Evolutionary conservation across 2,113 vertebrate genomes (phyloP).

Genomic region (Eulemur macaco): DNA sequence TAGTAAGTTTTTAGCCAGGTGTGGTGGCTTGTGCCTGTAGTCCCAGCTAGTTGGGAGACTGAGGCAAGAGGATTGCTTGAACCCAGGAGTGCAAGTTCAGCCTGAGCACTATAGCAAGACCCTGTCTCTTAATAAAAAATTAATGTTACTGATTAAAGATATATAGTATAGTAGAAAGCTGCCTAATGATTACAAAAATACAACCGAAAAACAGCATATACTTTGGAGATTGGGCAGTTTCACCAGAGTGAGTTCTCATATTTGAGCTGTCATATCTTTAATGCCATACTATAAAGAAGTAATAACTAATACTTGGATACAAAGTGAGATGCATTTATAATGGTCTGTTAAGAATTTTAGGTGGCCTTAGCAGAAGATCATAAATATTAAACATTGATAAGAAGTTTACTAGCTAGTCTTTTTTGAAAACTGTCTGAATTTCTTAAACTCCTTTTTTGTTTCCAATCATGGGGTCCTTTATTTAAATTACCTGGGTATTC

Average conservation of each 20-base stretch:
- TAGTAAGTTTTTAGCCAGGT: neutral
- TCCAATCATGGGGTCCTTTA: neutral
- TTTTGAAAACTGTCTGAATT: conserved; percentile 48
- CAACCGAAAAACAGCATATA: neutral
- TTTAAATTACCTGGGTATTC: conserved; percentile 20
- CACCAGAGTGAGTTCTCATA: conserved; percentile 4
- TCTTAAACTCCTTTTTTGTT: conserved; percentile 26
- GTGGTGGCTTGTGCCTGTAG: too few relatives aligned
- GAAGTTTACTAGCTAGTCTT: neutral
- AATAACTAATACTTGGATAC: neutral
- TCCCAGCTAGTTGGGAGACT: too few relatives aligned
- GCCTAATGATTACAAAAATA: neutral
- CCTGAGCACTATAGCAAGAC: too few relatives aligned
- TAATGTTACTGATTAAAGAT: conserved; percentile 10
- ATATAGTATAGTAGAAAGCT: neutral
- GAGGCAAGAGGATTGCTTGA: too few relatives aligned
- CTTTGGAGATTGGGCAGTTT: neutral
- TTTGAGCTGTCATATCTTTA: conserved; percentile 16
- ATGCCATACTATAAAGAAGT: neutral
- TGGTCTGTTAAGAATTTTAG: conserved; percentile 8
- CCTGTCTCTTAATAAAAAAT: too few relatives aligned
- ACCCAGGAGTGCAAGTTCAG: too few relatives aligned
- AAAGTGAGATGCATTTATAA: neutral
- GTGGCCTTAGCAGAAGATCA: neutral
- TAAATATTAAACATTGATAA: conserved; percentile 15